Evolutionary conservation across 53 echinoderm and acorn worm species (phyloP).

Genomic region (Patiria pectinifera): DNA sequence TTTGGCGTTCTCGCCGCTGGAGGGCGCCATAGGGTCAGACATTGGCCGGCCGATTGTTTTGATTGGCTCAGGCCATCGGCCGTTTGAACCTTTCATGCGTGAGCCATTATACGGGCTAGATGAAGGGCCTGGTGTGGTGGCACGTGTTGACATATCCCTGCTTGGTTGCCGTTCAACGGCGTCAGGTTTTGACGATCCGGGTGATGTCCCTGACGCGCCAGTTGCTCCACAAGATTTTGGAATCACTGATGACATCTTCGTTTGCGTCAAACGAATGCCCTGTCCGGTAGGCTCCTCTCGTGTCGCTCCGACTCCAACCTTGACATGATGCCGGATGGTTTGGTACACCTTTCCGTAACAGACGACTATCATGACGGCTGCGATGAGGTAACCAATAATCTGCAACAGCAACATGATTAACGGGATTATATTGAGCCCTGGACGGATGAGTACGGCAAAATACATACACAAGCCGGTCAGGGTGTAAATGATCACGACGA

Average conservation of each 20-base stretch:
- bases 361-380: not conserved
- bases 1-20: not conserved
- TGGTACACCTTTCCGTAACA: constrained; percentile 34
- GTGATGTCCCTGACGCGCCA: not conserved
- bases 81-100: too few species aligned
- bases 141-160: too few species aligned
- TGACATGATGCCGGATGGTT: constrained; percentile 28
- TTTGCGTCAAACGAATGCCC: not conserved
- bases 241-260: not conserved
- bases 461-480: not conserved
- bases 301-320: not conserved
- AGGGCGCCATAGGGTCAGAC: not conserved
- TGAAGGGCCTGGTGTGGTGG: too few species aligned
- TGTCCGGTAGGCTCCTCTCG: not conserved
- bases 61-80: too few species aligned
- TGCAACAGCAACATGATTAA: not conserved
- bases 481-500: not conserved
- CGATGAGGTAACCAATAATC: not conserved
- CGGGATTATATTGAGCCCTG: not conserved
- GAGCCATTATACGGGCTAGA: too few species aligned
- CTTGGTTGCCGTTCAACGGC: not conserved
- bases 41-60: too few species aligned
- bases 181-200: not conserved
- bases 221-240: not conserved
- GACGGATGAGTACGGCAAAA: not conserved